Evolutionary conservation across 2,888 invertebrate genomes (phyloP).

Genomic region (Subacronicta megacephala): DNA sequence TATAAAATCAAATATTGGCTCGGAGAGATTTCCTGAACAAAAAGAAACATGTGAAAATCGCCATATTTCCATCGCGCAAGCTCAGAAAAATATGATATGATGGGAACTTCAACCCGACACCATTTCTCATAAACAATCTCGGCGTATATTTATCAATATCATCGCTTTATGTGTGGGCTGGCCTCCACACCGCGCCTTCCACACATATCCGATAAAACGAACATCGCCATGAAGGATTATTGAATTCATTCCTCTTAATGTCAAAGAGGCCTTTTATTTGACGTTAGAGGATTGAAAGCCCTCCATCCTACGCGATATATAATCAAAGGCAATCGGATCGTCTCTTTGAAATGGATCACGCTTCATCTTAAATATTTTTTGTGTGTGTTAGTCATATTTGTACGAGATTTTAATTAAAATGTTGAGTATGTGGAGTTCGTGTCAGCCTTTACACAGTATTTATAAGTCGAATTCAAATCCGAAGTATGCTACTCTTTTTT

Average conservation of each 20-base stretch:
- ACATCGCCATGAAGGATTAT: slow-evolving; percentile 62
- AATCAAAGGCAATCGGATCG: slow-evolving; percentile 56
- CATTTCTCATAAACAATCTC: slow-evolving; percentile 36
- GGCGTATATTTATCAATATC: slow-evolving; percentile 28
- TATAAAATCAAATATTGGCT: too few species aligned
- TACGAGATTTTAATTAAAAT: neutral
- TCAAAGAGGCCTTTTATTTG: slow-evolving; percentile 66
- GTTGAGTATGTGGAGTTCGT: too few species aligned
- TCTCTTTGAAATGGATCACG: slow-evolving; percentile 35
- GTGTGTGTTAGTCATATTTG: slow-evolving; percentile 4
- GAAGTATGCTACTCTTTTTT: too few species aligned
- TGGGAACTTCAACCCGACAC: slow-evolving; percentile 5
- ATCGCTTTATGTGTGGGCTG: slow-evolving; percentile 43
- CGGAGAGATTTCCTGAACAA: too few species aligned
- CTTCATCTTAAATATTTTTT: slow-evolving; percentile 37
- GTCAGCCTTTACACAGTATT: too few species aligned
- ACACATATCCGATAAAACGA: slow-evolving; percentile 53
- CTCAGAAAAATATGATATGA: slow-evolving; percentile 6
- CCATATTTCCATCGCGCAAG: neutral
- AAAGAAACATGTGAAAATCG: too few species aligned
- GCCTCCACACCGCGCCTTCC: slow-evolving; percentile 30
- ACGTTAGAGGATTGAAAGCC: slow-evolving; percentile 56
- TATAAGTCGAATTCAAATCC: too few species aligned
- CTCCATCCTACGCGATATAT: slow-evolving; percentile 47
- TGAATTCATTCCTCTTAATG: slow-evolving; percentile 68